Evolutionary conservation across 2,113 vertebrate species (phyloP).

Genomic region (Bubo blakistoni): DNA sequence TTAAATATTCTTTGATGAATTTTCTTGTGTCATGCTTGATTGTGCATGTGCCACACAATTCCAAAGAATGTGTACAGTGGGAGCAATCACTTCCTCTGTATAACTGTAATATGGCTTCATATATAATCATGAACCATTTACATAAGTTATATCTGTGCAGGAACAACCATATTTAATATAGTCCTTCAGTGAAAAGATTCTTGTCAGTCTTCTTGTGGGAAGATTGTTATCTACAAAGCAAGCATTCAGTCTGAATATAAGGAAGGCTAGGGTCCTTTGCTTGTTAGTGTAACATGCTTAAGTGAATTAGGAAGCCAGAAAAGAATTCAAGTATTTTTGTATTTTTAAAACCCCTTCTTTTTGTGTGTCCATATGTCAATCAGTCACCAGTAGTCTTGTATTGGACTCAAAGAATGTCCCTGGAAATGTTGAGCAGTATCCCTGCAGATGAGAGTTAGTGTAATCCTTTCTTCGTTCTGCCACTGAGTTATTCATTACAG

Average conservation of each 20-base stretch:
- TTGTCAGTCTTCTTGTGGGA: background rate
- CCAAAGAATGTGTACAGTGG: conserved; percentile 39
- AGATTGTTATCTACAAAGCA: background rate
- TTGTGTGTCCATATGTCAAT: background rate
- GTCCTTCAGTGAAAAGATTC: background rate
- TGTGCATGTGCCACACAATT: conserved; percentile 41
- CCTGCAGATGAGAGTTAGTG: background rate
- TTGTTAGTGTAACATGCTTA: background rate
- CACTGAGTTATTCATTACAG: background rate
- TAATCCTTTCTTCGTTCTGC: background rate
- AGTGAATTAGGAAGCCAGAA: background rate
- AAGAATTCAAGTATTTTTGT: background rate
- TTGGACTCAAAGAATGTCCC: background rate
- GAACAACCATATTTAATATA: background rate
- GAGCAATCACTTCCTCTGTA: conserved; percentile 44
- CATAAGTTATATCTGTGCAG: background rate
- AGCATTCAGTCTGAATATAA: background rate
- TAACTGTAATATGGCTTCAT: background rate
- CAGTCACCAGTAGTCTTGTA: background rate
- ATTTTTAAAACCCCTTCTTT: background rate
- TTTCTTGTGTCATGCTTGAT: conserved; percentile 54
- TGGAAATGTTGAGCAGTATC: background rate
- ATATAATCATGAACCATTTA: background rate
- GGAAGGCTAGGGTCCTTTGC: background rate
- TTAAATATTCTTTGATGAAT: conserved; percentile 68